Conservation (phyloP, 2,113 vertebrate species). For the Antennarius striatus region DNA sequence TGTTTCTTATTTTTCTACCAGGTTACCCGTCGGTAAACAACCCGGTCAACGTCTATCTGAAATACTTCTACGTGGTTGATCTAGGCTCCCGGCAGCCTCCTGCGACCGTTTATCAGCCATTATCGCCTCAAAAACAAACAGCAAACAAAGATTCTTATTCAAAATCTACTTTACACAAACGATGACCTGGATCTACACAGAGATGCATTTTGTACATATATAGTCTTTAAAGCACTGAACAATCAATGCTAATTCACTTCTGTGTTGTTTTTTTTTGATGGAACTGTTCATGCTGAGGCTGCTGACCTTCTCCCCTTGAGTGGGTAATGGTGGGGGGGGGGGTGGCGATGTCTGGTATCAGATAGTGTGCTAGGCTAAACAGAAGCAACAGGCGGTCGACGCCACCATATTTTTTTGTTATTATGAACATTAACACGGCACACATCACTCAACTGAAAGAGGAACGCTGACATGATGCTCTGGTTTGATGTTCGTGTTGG, state of each 20-base stretch:
- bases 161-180: constrained; percentile 71
- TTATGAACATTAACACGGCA: constrained; percentile 70
- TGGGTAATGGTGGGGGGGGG: too few species aligned
- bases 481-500: constrained; percentile 50
- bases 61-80: constrained; percentile 29
- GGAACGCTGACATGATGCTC: constrained; percentile 67
- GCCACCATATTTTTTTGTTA: constrained; percentile 51
- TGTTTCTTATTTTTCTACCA: constrained; percentile 35
- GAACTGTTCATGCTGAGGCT: constrained; percentile 35
- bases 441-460: constrained; percentile 69
- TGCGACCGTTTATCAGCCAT: constrained; percentile 19
- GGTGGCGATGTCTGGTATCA: constrained; percentile 45
- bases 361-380: constrained; percentile 59
- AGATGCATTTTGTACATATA: constrained; percentile 70
- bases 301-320: constrained; percentile 21
- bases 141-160: constrained; percentile 58
- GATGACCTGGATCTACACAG: constrained; percentile 64
- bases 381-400: constrained; percentile 61
- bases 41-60: background rate
- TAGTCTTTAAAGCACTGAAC: constrained; percentile 57
- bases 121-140: constrained; percentile 52
- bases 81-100: constrained; percentile 5
- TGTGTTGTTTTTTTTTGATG: constrained; percentile 39
- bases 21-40: constrained; percentile 39
- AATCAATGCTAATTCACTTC: constrained; percentile 45